These are phyloP conservation scores for Percopsis transmontana DNA, from an alignment of 2,113 vertebrate genomes.

Conservation along the genomic window DNA sequence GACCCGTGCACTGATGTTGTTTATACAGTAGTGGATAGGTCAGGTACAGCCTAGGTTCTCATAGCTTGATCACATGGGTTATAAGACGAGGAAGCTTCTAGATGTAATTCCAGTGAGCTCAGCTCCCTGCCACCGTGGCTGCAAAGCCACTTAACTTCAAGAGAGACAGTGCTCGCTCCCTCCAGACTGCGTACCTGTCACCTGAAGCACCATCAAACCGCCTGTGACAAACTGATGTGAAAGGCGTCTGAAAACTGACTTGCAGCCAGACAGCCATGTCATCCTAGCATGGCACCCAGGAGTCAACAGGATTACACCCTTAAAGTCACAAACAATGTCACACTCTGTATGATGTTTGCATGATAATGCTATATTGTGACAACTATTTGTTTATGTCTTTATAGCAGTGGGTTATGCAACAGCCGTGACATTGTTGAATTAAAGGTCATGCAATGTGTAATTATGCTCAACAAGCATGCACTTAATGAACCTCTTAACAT, in stretches of 20 bases:
- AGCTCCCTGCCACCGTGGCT: slow-evolving; percentile 40
- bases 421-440: slow-evolving; percentile 14
- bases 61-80: slow-evolving; percentile 11
- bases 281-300: slow-evolving; percentile 40
- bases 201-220: slow-evolving; percentile 53
- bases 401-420: neutral
- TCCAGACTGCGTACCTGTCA: slow-evolving; percentile 61
- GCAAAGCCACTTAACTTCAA: slow-evolving; percentile 47
- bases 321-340: slow-evolving; percentile 39
- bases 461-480: slow-evolving; percentile 21
- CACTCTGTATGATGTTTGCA: slow-evolving; percentile 25
- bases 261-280: slow-evolving; percentile 62
- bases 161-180: slow-evolving; percentile 45
- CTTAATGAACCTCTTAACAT: slow-evolving; percentile 22
- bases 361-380: slow-evolving; percentile 35
- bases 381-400: slow-evolving; percentile 31
- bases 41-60: slow-evolving; percentile 1
- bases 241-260: slow-evolving; percentile 61
- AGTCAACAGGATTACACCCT: slow-evolving; percentile 52
- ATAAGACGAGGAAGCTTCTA: slow-evolving; percentile 21
- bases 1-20: too few relatives aligned
- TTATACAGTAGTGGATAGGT: too few relatives aligned
- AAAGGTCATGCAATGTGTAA: slow-evolving; percentile 24
- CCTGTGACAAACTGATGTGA: slow-evolving; percentile 65
- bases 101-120: slow-evolving; percentile 36